These are phyloP conservation scores for Hylaeus volcanicus DNA, from an alignment of 1,140 invertebrate species.

Conservation along the genomic window DNA sequence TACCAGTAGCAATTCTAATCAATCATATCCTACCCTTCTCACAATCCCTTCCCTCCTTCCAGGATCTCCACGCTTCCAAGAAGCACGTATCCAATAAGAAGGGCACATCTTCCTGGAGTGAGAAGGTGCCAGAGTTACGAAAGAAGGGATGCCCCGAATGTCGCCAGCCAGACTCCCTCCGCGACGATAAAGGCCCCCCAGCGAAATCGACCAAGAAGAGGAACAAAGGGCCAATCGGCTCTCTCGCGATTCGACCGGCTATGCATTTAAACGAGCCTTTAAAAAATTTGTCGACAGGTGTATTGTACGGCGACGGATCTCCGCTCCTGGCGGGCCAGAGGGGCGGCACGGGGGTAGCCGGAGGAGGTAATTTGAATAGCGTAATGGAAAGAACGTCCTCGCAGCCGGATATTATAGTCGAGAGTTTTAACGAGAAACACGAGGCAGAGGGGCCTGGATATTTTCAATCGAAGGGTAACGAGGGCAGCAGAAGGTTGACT, in stretches of 20 bases:
- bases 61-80: no score
- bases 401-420: neutral
- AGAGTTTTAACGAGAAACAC: constrained; percentile 11
- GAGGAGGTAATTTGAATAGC: constrained; percentile 26
- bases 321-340: neutral
- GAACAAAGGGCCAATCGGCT: constrained; percentile 27
- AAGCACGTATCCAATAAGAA: neutral
- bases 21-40: no score
- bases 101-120: no score
- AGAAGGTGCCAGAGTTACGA: no score
- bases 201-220: neutral
- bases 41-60: no score
- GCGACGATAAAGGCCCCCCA: neutral
- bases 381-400: constrained; percentile 19
- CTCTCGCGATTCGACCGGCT: constrained; percentile 19
- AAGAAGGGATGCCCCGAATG: neutral
- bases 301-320: constrained; percentile 16
- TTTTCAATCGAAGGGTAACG: neutral
- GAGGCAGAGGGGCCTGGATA: neutral
- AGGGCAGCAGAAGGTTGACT: neutral
- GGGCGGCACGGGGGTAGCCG: no score
- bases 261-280: constrained; percentile 46
- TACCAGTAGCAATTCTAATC: no score
- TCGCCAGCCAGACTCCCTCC: neutral
- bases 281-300: constrained; percentile 39